Conservation (phyloP, 2,113 vertebrate species). For the Rattus rattus region DNA sequence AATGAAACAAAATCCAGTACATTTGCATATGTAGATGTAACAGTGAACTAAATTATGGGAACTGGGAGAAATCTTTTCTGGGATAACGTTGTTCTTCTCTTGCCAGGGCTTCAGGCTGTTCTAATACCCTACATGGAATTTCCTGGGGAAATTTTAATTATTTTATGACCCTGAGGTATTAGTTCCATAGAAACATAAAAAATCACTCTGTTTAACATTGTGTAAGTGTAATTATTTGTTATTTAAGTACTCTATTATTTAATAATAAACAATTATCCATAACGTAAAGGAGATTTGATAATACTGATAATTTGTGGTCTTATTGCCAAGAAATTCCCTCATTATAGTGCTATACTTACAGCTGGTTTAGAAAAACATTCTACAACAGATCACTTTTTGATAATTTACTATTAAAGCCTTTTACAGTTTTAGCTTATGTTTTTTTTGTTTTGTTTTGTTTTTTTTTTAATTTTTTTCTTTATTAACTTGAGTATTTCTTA, state of each 20-base stretch:
- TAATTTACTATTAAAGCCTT: background rate
- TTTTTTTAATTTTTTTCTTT: too few relatives aligned
- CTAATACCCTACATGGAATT: background rate
- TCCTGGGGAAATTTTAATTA: background rate
- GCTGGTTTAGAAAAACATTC: background rate
- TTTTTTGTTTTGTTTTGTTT: too few relatives aligned
- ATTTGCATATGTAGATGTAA: background rate
- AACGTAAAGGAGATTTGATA: background rate
- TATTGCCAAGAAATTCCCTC: background rate
- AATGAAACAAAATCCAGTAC: too few relatives aligned
- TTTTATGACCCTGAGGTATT: background rate
- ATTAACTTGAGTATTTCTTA: too few relatives aligned
- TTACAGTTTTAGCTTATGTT: background rate
- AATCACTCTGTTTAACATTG: background rate
- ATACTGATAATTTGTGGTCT: background rate
- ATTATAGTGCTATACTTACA: background rate
- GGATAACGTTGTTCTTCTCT: background rate
- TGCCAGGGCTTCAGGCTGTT: background rate
- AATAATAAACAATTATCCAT: background rate
- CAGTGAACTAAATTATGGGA: background rate
- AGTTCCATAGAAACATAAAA: background rate
- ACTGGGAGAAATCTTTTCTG: background rate
- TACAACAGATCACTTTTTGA: background rate
- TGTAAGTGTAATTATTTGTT: background rate
- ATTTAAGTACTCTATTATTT: background rate